These are phyloP conservation scores for Drosophila subquinaria DNA, from an alignment of 2,888 invertebrate species.

Conservation along the genomic window DNA sequence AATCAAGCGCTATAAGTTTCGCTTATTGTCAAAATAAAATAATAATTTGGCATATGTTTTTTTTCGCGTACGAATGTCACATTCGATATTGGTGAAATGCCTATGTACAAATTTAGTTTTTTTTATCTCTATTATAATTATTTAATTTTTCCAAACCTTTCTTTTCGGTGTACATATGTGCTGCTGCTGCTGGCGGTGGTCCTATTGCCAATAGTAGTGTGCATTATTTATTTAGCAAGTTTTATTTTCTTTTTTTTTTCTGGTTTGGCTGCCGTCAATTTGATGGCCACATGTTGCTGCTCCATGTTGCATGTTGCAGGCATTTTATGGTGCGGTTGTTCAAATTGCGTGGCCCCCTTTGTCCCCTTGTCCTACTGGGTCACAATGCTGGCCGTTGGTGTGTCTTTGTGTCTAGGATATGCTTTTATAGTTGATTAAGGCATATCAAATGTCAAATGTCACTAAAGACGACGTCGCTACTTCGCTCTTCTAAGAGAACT, in stretches of 20 bases:
- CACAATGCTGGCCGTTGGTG: background rate
- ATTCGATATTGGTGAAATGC: no score
- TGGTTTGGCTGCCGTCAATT: slow-evolving; percentile 29
- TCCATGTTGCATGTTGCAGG: slow-evolving; percentile 54
- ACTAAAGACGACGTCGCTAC: slow-evolving; percentile 59
- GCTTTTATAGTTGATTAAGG: slow-evolving; percentile 80
- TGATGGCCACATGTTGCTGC: slow-evolving; percentile 78
- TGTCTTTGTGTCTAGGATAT: slow-evolving; percentile 56
- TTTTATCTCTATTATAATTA: no score
- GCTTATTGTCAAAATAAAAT: no score
- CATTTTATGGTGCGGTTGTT: slow-evolving; percentile 56
- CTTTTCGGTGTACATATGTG: background rate
- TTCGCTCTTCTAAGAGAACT: slow-evolving; percentile 66
- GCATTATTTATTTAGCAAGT: slow-evolving; percentile 58
- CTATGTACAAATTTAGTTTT: no score
- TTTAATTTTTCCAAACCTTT: no score
- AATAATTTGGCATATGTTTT: no score
- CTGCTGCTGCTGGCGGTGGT: background rate
- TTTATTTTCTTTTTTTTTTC: slow-evolving; percentile 9
- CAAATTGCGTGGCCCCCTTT: slow-evolving; percentile 38
- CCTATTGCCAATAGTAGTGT: slow-evolving; percentile 34
- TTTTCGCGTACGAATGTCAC: no score
- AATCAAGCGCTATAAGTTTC: no score
- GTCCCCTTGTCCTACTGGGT: background rate
- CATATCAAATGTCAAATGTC: slow-evolving; percentile 81